A percentile compares a stretch with the other conserved stretches of the same genome.
Conservation (phyloP, 2,888 invertebrate genomes). For the Trachelus iudaicus region DNA sequence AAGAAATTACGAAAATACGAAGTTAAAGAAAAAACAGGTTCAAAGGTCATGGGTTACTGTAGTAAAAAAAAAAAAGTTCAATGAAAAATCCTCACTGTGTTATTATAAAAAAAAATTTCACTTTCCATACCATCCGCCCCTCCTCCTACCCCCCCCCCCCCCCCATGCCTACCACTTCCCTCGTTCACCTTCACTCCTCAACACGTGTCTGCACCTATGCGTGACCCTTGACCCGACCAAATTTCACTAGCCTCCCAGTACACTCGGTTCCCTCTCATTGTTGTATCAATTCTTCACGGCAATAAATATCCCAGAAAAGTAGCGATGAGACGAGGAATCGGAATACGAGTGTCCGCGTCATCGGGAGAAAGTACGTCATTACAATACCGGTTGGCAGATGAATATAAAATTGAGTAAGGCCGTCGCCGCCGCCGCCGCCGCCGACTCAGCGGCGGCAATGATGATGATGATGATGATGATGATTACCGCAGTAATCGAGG, state of each 20-base stretch:
- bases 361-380: conserved; percentile 50
- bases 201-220: background rate
- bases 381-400: conserved; percentile 44
- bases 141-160: no score
- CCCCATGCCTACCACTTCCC: no score
- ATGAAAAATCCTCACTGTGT: background rate
- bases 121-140: no score
- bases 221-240: background rate
- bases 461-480: no score
- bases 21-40: background rate
- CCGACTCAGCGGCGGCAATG: background rate
- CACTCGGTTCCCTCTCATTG: background rate
- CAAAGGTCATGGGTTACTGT: no score
- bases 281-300: background rate
- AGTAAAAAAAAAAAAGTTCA: background rate
- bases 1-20: background rate
- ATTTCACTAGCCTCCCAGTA: background rate
- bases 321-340: background rate
- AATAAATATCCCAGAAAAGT: background rate
- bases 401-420: conserved; percentile 40
- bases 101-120: background rate
- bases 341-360: background rate
- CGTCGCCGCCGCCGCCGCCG: no score
- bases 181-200: background rate
- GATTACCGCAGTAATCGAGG: background rate